Conservation (phyloP, 2,113 vertebrate species). For the Anolis carolinensis region DNA sequence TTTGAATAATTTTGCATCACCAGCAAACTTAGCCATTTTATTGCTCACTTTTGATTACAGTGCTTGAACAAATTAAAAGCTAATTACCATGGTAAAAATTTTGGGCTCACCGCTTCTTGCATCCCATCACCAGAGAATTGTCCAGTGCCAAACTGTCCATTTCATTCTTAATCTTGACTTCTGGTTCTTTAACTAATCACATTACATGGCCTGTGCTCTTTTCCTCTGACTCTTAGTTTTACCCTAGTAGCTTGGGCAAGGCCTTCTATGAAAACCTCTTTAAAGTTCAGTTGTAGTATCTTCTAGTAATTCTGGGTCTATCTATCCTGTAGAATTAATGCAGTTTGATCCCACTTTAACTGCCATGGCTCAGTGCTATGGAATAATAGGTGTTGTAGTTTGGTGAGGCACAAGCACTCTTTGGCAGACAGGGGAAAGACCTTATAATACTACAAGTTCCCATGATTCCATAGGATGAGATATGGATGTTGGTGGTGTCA, state of each 20-base stretch:
- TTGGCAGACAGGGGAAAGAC: too few species aligned
- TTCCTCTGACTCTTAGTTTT: background rate
- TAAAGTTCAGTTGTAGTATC: background rate
- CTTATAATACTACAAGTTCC: too few species aligned
- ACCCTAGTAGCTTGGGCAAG: background rate
- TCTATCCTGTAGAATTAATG: too few species aligned
- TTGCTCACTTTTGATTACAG: background rate
- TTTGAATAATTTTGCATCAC: background rate
- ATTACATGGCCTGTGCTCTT: background rate
- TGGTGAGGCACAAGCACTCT: too few species aligned
- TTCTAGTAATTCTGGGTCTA: too few species aligned
- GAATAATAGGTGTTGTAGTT: too few species aligned
- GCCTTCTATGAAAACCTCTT: background rate
- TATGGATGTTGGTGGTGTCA: too few species aligned
- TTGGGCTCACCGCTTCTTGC: background rate
- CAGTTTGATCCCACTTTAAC: too few species aligned
- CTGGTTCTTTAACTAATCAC: background rate
- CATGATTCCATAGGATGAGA: too few species aligned
- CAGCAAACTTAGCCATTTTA: background rate
- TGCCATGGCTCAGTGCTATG: too few species aligned
- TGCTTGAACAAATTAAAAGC: background rate
- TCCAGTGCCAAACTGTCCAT: background rate
- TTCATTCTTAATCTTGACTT: background rate
- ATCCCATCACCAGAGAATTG: background rate
- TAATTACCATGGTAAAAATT: background rate